A percentile compares a stretch with the other conserved stretches of the same genome.
Conservation (phyloP, 2,113 vertebrate species). For the Rutilus rutilus region DNA sequence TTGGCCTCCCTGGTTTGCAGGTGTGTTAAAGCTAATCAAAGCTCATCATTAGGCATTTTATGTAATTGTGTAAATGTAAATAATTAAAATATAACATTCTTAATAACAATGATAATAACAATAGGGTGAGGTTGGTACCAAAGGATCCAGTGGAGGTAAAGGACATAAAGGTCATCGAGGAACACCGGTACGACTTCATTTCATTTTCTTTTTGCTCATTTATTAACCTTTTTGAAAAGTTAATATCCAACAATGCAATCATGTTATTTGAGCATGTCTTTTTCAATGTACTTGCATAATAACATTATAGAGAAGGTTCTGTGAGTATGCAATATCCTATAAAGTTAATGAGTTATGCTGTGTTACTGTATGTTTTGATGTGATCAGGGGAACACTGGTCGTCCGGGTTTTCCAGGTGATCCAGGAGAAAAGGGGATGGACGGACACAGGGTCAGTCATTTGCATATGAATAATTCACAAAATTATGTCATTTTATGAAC, state of each 20-base stretch:
- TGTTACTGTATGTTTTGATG: not conserved
- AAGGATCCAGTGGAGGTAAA: constrained; percentile 72
- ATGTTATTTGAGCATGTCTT: not conserved
- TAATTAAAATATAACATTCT: not conserved
- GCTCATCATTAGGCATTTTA: not conserved
- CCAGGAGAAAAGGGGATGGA: constrained; percentile 77
- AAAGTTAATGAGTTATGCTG: not conserved
- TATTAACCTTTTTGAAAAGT: not conserved
- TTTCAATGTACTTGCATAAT: not conserved
- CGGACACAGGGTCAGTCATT: constrained; percentile 77
- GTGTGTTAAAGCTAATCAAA: constrained; percentile 61
- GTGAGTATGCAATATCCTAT: not conserved
- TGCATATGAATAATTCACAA: not conserved
- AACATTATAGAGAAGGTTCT: not conserved
- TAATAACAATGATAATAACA: not conserved
- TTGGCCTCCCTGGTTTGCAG: constrained; percentile 78
- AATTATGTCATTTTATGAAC: not conserved
- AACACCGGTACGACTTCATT: constrained; percentile 70
- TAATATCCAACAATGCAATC: not conserved
- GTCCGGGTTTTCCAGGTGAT: constrained; percentile 71
- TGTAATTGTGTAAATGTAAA: not conserved
- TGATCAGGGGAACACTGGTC: constrained; percentile 79
- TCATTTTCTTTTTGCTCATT: not conserved
- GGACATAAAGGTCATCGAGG: constrained; percentile 82
- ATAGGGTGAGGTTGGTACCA: constrained; percentile 83